phyloP scores from a whole-genome alignment of 2,888 invertebrate species.

The Megastigmus dorsalis region DNA sequence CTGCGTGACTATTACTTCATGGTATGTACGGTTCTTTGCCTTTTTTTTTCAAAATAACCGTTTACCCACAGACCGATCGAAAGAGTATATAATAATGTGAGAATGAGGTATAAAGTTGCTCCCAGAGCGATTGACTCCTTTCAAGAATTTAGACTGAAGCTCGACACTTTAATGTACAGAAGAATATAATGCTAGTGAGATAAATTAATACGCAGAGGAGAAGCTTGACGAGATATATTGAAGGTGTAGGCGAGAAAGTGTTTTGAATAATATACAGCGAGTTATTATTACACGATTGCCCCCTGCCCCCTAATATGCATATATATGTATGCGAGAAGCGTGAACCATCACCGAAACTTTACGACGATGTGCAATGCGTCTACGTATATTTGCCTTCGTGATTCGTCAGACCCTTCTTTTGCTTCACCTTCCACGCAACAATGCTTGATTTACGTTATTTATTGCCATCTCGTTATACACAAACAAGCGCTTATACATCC shows the following conservation, averaged over 20 bases:
- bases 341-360: constrained; percentile 45
- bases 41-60: background rate
- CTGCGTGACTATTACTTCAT: background rate
- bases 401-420: too few relatives aligned
- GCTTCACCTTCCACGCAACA: too few relatives aligned
- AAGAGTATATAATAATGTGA: too few relatives aligned
- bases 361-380: constrained; percentile 26
- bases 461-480: too few relatives aligned
- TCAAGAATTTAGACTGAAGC: constrained; percentile 24
- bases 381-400: too few relatives aligned
- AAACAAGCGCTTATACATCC: too few relatives aligned
- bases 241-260: constrained; percentile 28
- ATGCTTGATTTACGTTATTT: too few relatives aligned
- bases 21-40: background rate
- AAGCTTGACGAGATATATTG: constrained; percentile 34
- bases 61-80: too few relatives aligned
- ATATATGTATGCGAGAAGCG: constrained; percentile 37
- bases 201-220: constrained; percentile 20
- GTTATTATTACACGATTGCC: constrained; percentile 21
- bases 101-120: background rate
- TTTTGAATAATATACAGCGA: constrained; percentile 23
- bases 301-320: constrained; percentile 7
- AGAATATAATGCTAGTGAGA: constrained; percentile 23
- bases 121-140: constrained; percentile 16
- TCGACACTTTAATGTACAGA: constrained; percentile 34